phyloP scores from a whole-genome alignment of 1,140 invertebrate species.

The Plectrocnemia conspersa region DNA sequence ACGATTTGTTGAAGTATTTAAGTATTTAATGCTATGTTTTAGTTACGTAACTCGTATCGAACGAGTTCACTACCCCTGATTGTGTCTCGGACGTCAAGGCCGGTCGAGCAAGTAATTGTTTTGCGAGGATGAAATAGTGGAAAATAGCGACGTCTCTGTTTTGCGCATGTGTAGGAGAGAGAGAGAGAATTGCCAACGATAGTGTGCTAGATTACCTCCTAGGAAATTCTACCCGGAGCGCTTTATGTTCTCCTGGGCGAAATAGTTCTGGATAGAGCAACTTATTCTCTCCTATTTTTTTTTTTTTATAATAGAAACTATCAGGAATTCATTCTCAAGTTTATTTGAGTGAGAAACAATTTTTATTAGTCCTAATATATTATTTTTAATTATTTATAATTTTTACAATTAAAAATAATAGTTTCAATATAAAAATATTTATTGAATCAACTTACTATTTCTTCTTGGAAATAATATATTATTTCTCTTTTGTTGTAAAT shows the following conservation, averaged over 20 bases:
- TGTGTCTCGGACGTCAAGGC: background rate
- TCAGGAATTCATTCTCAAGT: background rate
- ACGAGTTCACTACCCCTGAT: background rate
- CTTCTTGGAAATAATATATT: no score
- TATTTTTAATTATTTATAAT: background rate
- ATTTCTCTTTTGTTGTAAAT: no score
- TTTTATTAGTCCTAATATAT: background rate
- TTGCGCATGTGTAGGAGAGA: background rate
- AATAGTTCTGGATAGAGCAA: conserved; percentile 22
- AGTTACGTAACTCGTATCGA: no score
- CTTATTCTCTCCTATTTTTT: background rate
- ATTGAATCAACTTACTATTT: background rate
- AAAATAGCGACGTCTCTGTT: background rate
- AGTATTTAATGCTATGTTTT: no score
- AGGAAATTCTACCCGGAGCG: background rate
- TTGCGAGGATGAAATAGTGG: background rate
- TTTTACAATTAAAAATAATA: background rate
- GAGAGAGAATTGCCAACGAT: background rate
- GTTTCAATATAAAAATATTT: background rate
- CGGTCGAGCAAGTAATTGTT: background rate
- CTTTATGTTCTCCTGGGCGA: conserved; percentile 17
- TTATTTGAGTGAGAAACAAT: background rate
- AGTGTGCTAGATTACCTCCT: conserved; percentile 9
- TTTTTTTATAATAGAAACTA: background rate
- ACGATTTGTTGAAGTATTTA: no score